A percentile compares a stretch with the other conserved stretches of the same genome.
Conservation (phyloP, 2,113 vertebrate genomes). For the Anolis sagrei region DNA sequence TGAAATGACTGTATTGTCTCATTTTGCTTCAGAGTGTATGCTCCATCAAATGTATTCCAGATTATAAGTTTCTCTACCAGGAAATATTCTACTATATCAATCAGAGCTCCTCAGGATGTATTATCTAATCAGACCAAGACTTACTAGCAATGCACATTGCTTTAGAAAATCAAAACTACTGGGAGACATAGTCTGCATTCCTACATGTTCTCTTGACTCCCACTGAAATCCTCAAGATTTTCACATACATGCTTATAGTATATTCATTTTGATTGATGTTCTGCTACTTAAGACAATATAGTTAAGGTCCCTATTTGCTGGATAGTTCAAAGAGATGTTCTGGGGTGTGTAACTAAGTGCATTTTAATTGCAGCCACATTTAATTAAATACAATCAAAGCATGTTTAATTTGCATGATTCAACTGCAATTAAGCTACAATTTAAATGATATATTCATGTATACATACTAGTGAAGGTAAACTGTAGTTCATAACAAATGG, state of each 20-base stretch:
- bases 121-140: conserved; percentile 5
- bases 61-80: background rate
- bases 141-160: background rate
- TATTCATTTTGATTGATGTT: conserved; percentile 23
- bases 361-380: conserved; percentile 24
- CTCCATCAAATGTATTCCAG: background rate
- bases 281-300: conserved; percentile 6
- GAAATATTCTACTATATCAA: background rate
- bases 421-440: conserved; percentile 10
- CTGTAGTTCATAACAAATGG: background rate
- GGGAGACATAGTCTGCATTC: conserved; percentile 28
- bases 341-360: conserved; percentile 17
- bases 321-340: conserved; percentile 17
- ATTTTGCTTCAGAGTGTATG: background rate
- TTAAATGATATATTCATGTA: conserved; percentile 9
- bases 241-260: conserved; percentile 11
- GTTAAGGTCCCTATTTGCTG: conserved; percentile 12
- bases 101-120: background rate
- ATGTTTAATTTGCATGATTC: conserved; percentile 18
- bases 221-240: conserved; percentile 21
- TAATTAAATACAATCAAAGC: conserved; percentile 24
- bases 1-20: background rate
- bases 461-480: conserved; percentile 17
- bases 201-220: conserved; percentile 5
- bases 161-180: conserved; percentile 6